Conservation (phyloP, 2,113 vertebrate genomes). For the Larimichthys polyactis region DNA sequence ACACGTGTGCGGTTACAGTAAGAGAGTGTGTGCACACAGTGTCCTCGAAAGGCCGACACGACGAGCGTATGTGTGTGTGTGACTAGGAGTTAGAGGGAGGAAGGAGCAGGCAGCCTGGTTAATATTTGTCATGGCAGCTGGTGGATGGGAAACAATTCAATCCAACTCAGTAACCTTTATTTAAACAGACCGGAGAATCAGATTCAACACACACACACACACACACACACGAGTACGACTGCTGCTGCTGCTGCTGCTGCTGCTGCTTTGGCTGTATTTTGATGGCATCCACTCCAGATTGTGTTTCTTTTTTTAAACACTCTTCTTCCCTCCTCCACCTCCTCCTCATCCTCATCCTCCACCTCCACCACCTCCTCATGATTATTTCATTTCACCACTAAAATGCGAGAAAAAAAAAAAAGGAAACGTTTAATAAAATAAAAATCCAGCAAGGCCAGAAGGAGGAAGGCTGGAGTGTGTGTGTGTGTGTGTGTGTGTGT, state of each 20-base stretch:
- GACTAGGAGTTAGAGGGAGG: slow-evolving; percentile 38
- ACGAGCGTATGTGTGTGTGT: slow-evolving; percentile 27
- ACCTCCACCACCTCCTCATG: not conserved
- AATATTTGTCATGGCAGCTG: slow-evolving; percentile 74
- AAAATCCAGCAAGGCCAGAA: slow-evolving; percentile 28
- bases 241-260: slow-evolving; percentile 32
- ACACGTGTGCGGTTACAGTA: not conserved
- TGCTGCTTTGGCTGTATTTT: slow-evolving; percentile 26
- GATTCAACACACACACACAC: not conserved
- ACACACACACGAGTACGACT: not conserved
- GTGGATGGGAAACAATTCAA: slow-evolving; percentile 61
- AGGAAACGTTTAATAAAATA: slow-evolving; percentile 44
- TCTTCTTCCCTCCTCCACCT: slow-evolving; percentile 6
- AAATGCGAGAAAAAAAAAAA: slow-evolving; percentile 25
- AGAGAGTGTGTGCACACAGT: not conserved
- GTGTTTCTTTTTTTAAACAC: slow-evolving; percentile 38
- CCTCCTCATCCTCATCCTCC: not conserved
- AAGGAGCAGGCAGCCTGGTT: slow-evolving; percentile 59
- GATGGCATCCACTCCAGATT: slow-evolving; percentile 35
- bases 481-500: slow-evolving; percentile 23
- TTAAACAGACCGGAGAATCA: slow-evolving; percentile 38
- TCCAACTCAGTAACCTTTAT: slow-evolving; percentile 59
- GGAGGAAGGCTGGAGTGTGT: slow-evolving; percentile 27
- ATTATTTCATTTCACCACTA: slow-evolving; percentile 43
- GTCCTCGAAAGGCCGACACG: not conserved